Base-by-base conservation (phyloP, 2,113 vertebrate genomes). In the Jaculus jaculus region DNA sequence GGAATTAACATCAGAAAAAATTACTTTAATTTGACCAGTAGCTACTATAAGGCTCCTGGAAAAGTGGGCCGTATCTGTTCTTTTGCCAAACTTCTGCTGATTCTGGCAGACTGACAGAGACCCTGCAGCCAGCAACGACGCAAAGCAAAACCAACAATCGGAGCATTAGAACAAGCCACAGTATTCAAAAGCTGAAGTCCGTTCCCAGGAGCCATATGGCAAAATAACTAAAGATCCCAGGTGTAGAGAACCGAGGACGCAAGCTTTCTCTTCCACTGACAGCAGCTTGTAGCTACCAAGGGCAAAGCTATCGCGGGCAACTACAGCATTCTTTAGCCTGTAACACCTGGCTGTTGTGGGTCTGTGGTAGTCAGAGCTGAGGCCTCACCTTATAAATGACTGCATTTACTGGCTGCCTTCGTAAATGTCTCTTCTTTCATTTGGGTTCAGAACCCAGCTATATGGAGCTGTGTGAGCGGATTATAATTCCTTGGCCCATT, bases 181-280 rank as follows among this genome's bases (percentile, higher is more conserved):
- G 23, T 72, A 32, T 84, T 88, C 75, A 63, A 80, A 97, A 96
- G 69, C 87, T 97, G 83, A 54, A 93, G 69, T 75, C 83, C 81
- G 86, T 60, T 74, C 60, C 1, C 0, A 93, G 39, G 74, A 95
- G 51, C 81, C 94, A 90, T 73, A 96, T 77, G 90, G 88, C 71
- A 96, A 91, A 95, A 87, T 60, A 79, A 83, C 30, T 71, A 42
- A 37, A 37, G 12, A 63, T 9, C 3, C 26, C 9, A 30, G 73
- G 30, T 54, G 32, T n/a, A 75, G 30, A 39, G 61, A 91, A 79
- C 13, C 10, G 18, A 6, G 30, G 61, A 42, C 5, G 24, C 26
- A 9, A n/a, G 37, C 42, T n/a, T 83, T 42, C 63, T 74, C 39
- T 80, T 34, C 32, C 7, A 5, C n/a, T 1, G 39, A 73, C 83